phyloP scores from a whole-genome alignment of 2,797 vertebrate genomes.

The Cirrhinus mrigala region DNA sequence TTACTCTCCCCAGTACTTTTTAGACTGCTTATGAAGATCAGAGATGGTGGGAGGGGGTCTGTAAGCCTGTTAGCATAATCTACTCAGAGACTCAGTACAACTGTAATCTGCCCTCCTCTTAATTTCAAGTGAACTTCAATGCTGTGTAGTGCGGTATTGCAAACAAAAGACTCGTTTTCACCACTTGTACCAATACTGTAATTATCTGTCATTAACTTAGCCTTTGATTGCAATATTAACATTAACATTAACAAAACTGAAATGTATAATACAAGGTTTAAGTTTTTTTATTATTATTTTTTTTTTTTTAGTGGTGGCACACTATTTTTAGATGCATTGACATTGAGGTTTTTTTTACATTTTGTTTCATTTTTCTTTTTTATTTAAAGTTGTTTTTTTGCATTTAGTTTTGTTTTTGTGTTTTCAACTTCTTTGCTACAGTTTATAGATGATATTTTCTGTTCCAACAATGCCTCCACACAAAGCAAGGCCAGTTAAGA shows the following conservation, averaged over 20 bases:
- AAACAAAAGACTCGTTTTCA: background rate
- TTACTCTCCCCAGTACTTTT: background rate
- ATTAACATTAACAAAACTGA: background rate
- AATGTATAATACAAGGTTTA: background rate
- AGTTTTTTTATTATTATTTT: no score
- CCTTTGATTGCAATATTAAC: background rate
- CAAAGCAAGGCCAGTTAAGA: background rate
- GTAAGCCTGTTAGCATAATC: slow-evolving; percentile 74
- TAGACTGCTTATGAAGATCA: slow-evolving; percentile 29
- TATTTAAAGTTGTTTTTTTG: background rate
- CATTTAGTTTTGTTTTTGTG: background rate
- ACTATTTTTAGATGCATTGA: no score
- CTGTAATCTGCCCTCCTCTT: slow-evolving; percentile 46
- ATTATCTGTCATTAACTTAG: background rate
- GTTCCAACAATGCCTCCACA: no score
- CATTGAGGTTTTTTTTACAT: no score
- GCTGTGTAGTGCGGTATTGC: background rate
- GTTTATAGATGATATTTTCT: background rate
- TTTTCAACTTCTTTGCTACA: background rate
- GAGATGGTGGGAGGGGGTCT: slow-evolving; percentile 37
- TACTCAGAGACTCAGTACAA: slow-evolving; percentile 63
- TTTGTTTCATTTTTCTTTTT: no score
- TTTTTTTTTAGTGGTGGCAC: background rate
- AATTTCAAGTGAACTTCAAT: slow-evolving; percentile 12
- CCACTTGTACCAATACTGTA: background rate